These are phyloP conservation scores for Stomatorhinus ivindoensis DNA, from an alignment of 2,113 vertebrate genomes.

Conservation along the genomic window DNA sequence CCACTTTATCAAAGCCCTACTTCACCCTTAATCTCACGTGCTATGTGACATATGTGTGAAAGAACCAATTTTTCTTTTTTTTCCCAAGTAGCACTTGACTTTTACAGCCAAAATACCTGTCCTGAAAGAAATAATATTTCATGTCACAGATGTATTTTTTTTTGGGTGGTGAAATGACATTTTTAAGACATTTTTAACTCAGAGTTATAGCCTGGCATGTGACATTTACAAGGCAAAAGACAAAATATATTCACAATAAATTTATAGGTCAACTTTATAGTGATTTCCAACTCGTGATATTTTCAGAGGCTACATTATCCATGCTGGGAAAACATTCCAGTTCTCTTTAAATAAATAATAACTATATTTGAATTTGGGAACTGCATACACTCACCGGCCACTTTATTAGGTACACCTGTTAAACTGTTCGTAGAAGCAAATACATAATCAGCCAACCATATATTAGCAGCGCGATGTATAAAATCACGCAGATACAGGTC, in stretches of 20 bases:
- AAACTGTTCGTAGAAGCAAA: neutral
- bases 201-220: neutral
- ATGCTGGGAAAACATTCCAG: neutral
- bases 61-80: neutral
- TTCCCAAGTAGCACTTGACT: neutral
- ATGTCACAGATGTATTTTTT: neutral
- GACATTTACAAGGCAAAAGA: neutral
- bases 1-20: neutral
- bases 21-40: neutral
- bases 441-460: neutral
- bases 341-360: neutral
- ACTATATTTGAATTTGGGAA: neutral
- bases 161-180: neutral
- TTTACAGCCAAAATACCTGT: neutral
- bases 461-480: neutral
- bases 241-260: neutral
- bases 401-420: neutral
- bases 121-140: neutral
- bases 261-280: neutral
- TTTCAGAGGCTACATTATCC: neutral
- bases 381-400: neutral
- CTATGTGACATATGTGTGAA: neutral
- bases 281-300: neutral
- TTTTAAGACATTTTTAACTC: neutral
- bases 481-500: neutral